Percentiles rank a stretch among this genome's conserved stretches.
Conservation (phyloP, 1,140 invertebrate species). For the Neotoxoptera formosana region DNA sequence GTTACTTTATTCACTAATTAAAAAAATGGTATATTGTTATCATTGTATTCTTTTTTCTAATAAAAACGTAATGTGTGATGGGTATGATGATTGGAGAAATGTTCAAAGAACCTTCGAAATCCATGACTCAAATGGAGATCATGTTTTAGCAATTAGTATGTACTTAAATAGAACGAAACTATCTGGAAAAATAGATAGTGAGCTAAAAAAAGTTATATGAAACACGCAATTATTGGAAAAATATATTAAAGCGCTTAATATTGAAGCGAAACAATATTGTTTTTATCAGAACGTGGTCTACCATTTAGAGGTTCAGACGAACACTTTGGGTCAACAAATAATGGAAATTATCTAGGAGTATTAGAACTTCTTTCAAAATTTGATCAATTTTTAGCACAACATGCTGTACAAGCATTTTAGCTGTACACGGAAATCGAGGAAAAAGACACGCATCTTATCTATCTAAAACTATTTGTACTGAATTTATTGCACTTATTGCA, state of each 20-base stretch:
- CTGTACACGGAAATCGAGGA: not conserved
- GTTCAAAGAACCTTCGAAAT: not conserved
- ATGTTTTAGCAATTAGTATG: not conserved
- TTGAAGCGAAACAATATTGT: conserved; percentile 3
- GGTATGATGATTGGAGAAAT: conserved; percentile 25
- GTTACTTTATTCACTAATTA: not conserved
- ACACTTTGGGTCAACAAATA: conserved; percentile 9
- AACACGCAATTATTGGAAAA: not conserved
- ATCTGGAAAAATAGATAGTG: not conserved
- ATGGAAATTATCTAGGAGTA: conserved; percentile 47
- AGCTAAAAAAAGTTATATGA: not conserved
- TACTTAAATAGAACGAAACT: not conserved
- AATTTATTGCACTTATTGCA: conserved; percentile 62
- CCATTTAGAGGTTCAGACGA: conserved; percentile 18
- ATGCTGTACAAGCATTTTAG: too few species aligned
- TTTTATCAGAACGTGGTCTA: conserved; percentile 15
- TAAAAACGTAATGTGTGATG: conserved; percentile 9
- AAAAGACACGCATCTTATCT: not conserved
- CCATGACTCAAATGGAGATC: not conserved
- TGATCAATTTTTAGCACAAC: conserved; percentile 59
- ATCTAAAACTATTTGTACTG: conserved; percentile 62
- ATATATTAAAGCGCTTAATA: not conserved
- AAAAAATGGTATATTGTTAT: conserved; percentile 29
- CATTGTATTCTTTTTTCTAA: conserved; percentile 12
- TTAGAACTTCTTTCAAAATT: conserved; percentile 61